Evolutionary conservation across 2,888 invertebrate species (phyloP), one percentile per base, ranked within the genome.

Genomic region (Sinopyrophorus schimmeli): DNA sequence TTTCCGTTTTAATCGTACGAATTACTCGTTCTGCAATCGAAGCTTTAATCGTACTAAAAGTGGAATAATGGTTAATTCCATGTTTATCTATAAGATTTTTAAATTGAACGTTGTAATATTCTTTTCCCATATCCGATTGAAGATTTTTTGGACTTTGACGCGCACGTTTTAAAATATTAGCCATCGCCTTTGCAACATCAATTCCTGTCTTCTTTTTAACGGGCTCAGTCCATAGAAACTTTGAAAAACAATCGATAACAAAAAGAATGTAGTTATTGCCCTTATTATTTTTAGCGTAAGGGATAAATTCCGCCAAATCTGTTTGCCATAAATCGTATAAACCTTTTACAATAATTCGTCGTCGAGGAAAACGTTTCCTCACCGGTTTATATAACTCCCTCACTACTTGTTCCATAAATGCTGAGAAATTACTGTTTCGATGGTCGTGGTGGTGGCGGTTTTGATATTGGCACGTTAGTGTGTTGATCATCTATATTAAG

Each of bases 261-360:
- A 65, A 63, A 41, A 74, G 54, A 23, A 73, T 53, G 43, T 64
- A 71, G 44, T 63, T 63, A 46, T 55, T 63, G 2, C 61, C 62
- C 9, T 62, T 66, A 53, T 72, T 73, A 14, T 61, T 48, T 23
- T 44, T 49, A 6, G 66, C 34, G 62, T 64, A 67, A 14, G 53
- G 39, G 62, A 73, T 70, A 12, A 68, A 68, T 14, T 54, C 48
- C 1, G 32, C 47, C 5, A 54, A 47, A 64, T 75, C 73, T n/a
- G 68, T 67, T 64, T 74, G 74, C 72, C 69, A 72, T 9, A 71
- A 59, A 53, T 74, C 71, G 60, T 72, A 65, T 4, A 73, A 55
- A 28, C 65, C 70, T 53, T 67, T 67, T 24, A 68, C 59, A 11
- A 68, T 59, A 17, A 68, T 67, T 32, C 53, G 42, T 27, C 70